Conservation (phyloP, 2,113 vertebrate genomes). For the Irena cyanogastra region DNA sequence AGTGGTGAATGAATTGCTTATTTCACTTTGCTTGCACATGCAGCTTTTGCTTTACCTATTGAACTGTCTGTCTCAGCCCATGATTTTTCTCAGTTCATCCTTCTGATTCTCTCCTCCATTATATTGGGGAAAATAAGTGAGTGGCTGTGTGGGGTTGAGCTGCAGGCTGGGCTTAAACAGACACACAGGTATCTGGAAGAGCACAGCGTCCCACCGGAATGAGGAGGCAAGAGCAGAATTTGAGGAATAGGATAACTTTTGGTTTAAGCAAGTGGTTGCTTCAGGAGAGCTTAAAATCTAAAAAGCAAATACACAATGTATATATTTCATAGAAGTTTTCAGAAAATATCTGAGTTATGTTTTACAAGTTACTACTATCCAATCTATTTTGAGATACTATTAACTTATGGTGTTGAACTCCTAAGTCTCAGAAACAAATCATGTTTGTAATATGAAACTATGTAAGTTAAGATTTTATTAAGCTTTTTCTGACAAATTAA, state of each 20-base stretch:
- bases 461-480: neutral
- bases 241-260: neutral
- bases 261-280: neutral
- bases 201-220: neutral
- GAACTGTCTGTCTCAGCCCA: neutral
- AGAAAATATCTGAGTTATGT: neutral
- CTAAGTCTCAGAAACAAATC: neutral
- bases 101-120: neutral
- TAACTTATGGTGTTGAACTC: neutral
- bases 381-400: neutral
- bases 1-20: neutral
- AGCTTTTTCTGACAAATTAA: neutral
- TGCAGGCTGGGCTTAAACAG: neutral
- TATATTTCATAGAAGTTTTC: neutral
- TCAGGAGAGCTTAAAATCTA: neutral
- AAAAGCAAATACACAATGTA: neutral
- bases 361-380: neutral
- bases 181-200: neutral
- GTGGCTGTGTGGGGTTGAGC: neutral
- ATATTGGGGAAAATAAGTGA: neutral
- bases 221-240: neutral
- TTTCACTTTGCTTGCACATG: neutral
- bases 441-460: neutral
- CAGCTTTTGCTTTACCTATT: neutral
- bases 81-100: neutral